Evolutionary conservation across 2,888 invertebrate species (phyloP).

Genomic region (Drosophila imparisetae): DNA sequence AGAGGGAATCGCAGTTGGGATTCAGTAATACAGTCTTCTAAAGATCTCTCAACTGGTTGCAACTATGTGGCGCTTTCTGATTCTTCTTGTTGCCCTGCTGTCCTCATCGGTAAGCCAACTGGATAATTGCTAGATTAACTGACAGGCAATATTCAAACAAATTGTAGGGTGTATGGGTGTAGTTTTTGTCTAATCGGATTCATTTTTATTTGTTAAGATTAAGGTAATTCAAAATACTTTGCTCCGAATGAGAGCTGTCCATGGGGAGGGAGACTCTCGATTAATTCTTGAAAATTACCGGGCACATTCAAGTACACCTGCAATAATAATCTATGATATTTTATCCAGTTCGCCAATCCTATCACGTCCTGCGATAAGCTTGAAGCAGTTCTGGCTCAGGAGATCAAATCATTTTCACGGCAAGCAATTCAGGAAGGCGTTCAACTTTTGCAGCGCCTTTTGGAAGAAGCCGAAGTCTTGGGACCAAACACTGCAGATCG

Average conservation of each 20-base stretch:
- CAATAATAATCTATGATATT: background rate
- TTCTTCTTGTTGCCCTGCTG: slow-evolving; percentile 35
- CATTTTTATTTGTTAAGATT: background rate
- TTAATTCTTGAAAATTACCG: background rate
- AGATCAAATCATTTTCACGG: slow-evolving; percentile 31
- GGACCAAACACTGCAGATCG: slow-evolving; percentile 15
- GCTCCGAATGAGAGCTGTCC: background rate
- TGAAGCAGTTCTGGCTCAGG: slow-evolving; percentile 25
- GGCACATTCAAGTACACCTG: background rate
- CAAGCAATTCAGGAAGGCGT: slow-evolving; percentile 21
- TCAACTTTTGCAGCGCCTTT: slow-evolving; percentile 36
- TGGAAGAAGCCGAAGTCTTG: slow-evolving; percentile 38
- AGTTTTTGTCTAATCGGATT: background rate
- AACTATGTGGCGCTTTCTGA: slow-evolving; percentile 43
- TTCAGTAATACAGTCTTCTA: slow-evolving; percentile 7
- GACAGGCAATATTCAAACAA: background rate
- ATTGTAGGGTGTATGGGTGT: background rate
- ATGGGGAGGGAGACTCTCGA: background rate
- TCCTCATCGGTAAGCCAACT: slow-evolving; percentile 39
- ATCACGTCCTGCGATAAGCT: slow-evolving; percentile 38
- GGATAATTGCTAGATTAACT: background rate
- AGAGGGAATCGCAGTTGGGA: slow-evolving; percentile 8
- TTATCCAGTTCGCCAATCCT: slow-evolving; percentile 32
- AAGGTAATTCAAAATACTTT: background rate
- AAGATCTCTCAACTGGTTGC: slow-evolving; percentile 7